Evolutionary conservation across 2,113 vertebrate genomes (phyloP), one percentile per base, ranked within the genome.

Genomic region (Istiophorus platypterus): DNA sequence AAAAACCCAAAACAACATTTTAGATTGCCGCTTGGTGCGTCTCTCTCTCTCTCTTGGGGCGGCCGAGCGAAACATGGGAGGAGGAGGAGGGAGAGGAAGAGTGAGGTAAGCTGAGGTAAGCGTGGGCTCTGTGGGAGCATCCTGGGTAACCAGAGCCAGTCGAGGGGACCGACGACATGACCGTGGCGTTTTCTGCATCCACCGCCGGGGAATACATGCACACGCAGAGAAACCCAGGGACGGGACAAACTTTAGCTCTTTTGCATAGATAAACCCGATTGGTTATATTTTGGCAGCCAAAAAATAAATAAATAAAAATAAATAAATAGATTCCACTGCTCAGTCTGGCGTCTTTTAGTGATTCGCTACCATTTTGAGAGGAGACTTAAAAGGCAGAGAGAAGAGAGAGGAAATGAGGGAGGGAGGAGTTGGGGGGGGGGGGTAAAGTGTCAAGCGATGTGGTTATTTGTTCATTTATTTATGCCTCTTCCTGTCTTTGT

Each of bases 401-500:
- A 61, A 18, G 26, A 8, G 15, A 45, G 49, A 45, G 67, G 61
- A 39, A 72, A 56, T 20, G n/a, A 51, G 68, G 73, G 22, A 9
- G 22, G 12, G 10, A 39, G 10, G n/a, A n/a, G 18, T 0, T 24
- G 73, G 22, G 3, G 22, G 12, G 10, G 10, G 10, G 71, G 80
- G 72, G 27, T 41, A 63, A 82, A 58, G 69, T 81, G 85, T 86
- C 82, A 57, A 77, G 70, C 49, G 10, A 56, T 56, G 71, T 63
- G 85, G 85, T 89, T 89, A 92, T 94, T 93, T 93, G 84, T 91
- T 93, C 87, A 89, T 91, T 92, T 90, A 93, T 95, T 93, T 92
- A 90, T 87, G 85, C 47, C 78, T 88, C 88, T 95, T 95, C 94
- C 94, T 91, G 93, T 89, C 93, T 95, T 95, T 95, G 94, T 95